Evolutionary conservation across 2,113 vertebrate genomes (phyloP).

Genomic region (Tenrec ecaudatus): DNA sequence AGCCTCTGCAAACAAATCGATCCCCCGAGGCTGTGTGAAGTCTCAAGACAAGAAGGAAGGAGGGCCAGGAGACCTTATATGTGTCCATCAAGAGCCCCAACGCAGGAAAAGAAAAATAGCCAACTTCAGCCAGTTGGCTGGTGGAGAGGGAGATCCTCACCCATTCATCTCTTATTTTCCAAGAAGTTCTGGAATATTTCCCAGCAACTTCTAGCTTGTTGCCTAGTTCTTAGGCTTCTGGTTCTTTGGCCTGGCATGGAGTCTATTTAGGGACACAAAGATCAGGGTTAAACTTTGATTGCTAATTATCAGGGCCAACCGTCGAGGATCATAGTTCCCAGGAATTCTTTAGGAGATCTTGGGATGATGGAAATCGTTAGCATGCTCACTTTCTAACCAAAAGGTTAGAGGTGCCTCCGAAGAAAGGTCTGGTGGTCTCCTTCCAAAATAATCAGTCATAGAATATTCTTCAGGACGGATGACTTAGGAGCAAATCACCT

Average conservation of each 20-base stretch:
- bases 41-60: constrained; percentile 29
- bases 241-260: constrained; percentile 30
- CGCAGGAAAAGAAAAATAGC: constrained; percentile 29
- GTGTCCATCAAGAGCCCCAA: constrained; percentile 48
- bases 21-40: neutral
- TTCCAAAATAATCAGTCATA: neutral
- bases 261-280: neutral
- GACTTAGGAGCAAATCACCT: constrained; percentile 29
- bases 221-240: constrained; percentile 51
- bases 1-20: constrained; percentile 26
- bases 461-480: no score
- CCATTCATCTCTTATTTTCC: constrained; percentile 50
- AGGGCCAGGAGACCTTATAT: neutral
- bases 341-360: constrained; percentile 38
- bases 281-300: constrained; percentile 55
- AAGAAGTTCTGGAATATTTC: constrained; percentile 52
- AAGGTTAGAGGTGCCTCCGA: neutral
- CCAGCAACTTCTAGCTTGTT: constrained; percentile 48
- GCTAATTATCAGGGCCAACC: constrained; percentile 58
- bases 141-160: constrained; percentile 25
- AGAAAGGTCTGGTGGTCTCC: neutral
- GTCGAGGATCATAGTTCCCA: neutral
- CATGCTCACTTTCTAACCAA: neutral
- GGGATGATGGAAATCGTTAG: neutral
- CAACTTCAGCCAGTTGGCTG: neutral